Evolutionary conservation across 2,888 invertebrate genomes (phyloP).

Genomic region (Nipponacmea schrenckii): DNA sequence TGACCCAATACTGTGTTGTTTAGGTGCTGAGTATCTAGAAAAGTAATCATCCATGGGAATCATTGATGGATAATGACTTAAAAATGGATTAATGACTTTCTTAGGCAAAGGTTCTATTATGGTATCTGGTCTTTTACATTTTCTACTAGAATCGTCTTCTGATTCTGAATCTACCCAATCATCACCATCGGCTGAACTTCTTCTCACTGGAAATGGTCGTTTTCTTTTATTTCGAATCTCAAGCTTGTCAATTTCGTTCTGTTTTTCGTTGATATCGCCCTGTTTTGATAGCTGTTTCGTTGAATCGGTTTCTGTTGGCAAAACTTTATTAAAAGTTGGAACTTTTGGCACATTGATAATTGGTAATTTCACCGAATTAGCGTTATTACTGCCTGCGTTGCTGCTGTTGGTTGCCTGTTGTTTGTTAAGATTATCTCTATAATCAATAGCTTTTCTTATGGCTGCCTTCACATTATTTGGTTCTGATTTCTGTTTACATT

Average conservation of each 20-base stretch:
- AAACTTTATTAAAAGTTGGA: neutral
- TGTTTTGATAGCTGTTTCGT: neutral
- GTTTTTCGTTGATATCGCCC: neutral
- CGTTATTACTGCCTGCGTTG: neutral
- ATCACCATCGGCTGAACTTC: conserved; percentile 19
- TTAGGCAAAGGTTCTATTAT: neutral
- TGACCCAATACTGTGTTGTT: neutral
- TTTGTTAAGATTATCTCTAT: neutral
- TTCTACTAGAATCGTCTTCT: conserved; percentile 14
- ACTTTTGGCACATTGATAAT: conserved; percentile 6
- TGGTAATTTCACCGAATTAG: neutral
- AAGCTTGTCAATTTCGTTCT: conserved; percentile 12
- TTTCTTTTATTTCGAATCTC: conserved; percentile 28
- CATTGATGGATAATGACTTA: neutral
- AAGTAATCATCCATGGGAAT: neutral
- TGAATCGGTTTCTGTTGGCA: neutral
- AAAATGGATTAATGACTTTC: neutral
- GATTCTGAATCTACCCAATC: conserved; percentile 30
- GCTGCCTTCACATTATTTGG: conserved; percentile 5
- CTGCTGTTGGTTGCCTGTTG: neutral
- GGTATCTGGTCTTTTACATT: neutral
- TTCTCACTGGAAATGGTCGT: conserved; percentile 28
- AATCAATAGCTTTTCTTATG: conserved; percentile 2
- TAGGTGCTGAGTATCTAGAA: neutral
- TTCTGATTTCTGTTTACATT: conserved; percentile 5